phyloP scores from a whole-genome alignment of 2,888 invertebrate genomes.

The Tetragnatha montana region DNA sequence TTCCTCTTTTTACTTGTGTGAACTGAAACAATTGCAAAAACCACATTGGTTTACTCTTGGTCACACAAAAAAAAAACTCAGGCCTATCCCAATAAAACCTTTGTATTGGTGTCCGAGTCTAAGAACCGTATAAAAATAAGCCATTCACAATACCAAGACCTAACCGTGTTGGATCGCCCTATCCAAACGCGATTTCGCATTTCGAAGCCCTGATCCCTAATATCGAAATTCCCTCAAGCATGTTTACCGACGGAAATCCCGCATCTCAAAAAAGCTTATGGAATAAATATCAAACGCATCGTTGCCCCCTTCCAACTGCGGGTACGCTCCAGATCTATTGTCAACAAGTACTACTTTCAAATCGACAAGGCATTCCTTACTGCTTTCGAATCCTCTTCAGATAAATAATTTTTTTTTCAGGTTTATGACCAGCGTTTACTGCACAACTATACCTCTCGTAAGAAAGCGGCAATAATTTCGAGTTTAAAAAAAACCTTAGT shows the following conservation, averaged over 20 bases:
- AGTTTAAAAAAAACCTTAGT: not conserved
- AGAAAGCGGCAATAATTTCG: not conserved
- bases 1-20: too few relatives aligned
- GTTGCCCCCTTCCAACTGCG: not conserved
- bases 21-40: too few relatives aligned
- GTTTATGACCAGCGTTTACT: not conserved
- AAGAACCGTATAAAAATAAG: too few relatives aligned
- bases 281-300: not conserved
- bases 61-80: too few relatives aligned
- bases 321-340: not conserved
- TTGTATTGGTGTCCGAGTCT: too few relatives aligned
- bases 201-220: too few relatives aligned
- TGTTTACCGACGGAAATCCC: not conserved
- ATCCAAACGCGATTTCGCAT: too few relatives aligned
- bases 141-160: too few relatives aligned
- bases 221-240: not conserved
- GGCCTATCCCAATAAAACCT: too few relatives aligned
- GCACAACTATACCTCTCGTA: not conserved
- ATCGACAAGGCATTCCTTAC: not conserved
- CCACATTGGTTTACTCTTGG: too few relatives aligned
- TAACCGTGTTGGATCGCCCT: too few relatives aligned
- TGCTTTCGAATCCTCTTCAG: not conserved
- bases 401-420: not conserved
- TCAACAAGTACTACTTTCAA: not conserved
- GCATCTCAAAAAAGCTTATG: not conserved